phyloP scores from a whole-genome alignment of 2,888 invertebrate species.

The Notocelia uddmanniana region DNA sequence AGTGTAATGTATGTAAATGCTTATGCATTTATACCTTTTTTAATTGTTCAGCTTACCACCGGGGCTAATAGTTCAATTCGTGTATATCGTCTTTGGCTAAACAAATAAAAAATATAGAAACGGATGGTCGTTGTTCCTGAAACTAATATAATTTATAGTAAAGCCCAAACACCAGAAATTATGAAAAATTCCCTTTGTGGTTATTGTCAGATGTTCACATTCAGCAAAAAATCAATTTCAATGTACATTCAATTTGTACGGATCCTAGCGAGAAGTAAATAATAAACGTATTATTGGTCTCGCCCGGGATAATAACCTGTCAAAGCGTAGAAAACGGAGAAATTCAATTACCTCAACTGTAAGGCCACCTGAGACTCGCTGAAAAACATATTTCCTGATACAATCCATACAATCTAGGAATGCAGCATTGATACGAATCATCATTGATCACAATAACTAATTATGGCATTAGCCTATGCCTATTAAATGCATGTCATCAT shows the following conservation, averaged over 20 bases:
- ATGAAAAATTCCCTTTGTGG: neutral
- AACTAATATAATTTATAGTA: neutral
- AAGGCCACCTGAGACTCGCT: constrained; percentile 13
- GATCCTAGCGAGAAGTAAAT: constrained; percentile 15
- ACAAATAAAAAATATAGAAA: neutral
- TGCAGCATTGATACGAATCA: too few species aligned
- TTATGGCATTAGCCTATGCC: too few species aligned
- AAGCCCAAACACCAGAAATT: neutral
- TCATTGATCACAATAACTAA: too few species aligned
- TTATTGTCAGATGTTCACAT: neutral
- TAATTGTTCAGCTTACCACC: too few species aligned
- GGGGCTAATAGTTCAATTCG: too few species aligned
- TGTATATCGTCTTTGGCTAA: too few species aligned
- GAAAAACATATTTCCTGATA: neutral
- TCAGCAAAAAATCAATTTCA: neutral
- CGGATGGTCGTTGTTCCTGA: neutral
- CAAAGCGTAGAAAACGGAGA: constrained; percentile 26
- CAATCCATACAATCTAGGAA: too few species aligned
- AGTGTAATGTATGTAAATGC: too few species aligned
- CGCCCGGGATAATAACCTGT: constrained; percentile 30
- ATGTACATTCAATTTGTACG: constrained; percentile 21
- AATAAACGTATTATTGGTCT: constrained; percentile 19
- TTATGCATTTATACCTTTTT: too few species aligned
- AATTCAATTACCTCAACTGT: constrained; percentile 28
- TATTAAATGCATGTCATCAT: too few species aligned